Base-by-base conservation (phyloP, 2,888 invertebrate genomes). In the Candidula unifasciata region DNA sequence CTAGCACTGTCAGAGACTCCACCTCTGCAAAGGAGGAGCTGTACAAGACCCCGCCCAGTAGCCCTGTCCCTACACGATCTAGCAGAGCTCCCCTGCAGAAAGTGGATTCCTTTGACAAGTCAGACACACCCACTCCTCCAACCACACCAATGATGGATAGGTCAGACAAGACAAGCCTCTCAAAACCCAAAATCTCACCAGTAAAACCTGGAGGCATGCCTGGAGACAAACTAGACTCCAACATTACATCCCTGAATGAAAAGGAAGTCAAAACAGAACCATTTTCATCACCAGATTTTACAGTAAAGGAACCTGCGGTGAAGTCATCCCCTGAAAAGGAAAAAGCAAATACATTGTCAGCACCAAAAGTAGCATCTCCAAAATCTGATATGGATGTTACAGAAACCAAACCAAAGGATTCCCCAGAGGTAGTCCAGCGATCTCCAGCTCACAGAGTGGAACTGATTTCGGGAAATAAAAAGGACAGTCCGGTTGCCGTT, bases 31-130 rank as follows among this genome's bases (percentile, higher is more conserved):
- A 89, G 71, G 89, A 90, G 52, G 90, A 90, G 66, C 87, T 87
- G 10, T 92, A 87, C 86, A 89, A 90, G 66, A 92, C 91, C 16
- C 91, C 91, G 80, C 91, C 91, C 18, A 89, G 89, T 68, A 91
- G 90, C 77, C 91, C 91, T 37, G 77, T 88, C 80, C 84, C 88
- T 78, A 73, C 85, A 82, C 88, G 89, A 87, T 44, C 27, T 52
- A 54, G 68, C 60, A 74, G 88, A 85, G 89, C 89, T n/a, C 88
- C 88, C 60, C 87, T 91, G 44, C 88, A 88, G 84, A 91, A 90
- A 78, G 91, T 90, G 52, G 88, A 89, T 3, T 91, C 91, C 2
- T 88, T 90, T 87, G 91, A 91, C 77, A 87, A 89, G 21, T 87
- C 87, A 54, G 86, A 87, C n/a, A 86, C 88, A 69, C 88, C 90